Percentiles rank a stretch among this genome's conserved stretches.
Evolutionary conservation across 2,113 vertebrate species (phyloP).

Genomic region (Ophthalmolycus amberensis): DNA sequence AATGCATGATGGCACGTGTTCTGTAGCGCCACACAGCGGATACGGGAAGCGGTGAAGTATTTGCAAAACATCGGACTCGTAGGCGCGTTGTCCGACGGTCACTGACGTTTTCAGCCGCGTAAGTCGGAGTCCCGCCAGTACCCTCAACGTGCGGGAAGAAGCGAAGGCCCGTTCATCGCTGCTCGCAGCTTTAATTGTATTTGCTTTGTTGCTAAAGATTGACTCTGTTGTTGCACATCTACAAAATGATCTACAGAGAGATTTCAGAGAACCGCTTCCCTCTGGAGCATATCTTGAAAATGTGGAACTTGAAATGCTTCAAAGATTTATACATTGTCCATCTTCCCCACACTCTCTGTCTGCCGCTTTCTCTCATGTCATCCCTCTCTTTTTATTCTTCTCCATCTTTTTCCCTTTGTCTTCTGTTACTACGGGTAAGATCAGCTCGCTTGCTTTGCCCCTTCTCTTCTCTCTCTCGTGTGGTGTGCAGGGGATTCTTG

Average conservation of each 20-base stretch:
- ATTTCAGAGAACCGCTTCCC: slow-evolving; percentile 13
- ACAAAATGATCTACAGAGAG: slow-evolving; percentile 19
- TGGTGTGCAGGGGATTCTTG: slow-evolving; percentile 58
- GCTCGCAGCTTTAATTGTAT: slow-evolving; percentile 16
- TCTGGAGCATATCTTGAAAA: slow-evolving; percentile 20
- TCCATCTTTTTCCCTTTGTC: slow-evolving; percentile 67
- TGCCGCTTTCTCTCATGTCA: slow-evolving; percentile 8
- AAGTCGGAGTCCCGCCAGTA: too few relatives aligned
- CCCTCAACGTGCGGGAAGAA: too few relatives aligned
- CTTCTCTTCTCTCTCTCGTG: not conserved
- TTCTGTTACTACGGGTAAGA: slow-evolving; percentile 36
- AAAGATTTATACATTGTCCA: slow-evolving; percentile 43
- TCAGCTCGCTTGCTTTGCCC: slow-evolving; percentile 24
- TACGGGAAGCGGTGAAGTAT: too few relatives aligned
- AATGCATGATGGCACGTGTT: too few relatives aligned
- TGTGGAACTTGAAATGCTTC: slow-evolving; percentile 57
- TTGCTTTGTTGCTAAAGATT: slow-evolving; percentile 6
- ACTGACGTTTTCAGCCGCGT: too few relatives aligned
- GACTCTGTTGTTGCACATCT: slow-evolving; percentile 30
- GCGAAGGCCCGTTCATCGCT: too few relatives aligned
- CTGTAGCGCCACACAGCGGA: too few relatives aligned
- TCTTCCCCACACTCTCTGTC: slow-evolving; percentile 30
- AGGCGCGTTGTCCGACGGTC: too few relatives aligned
- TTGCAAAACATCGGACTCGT: too few relatives aligned
- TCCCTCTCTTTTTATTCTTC: slow-evolving; percentile 24